Base-by-base conservation (phyloP, 2,797 vertebrate species). In the Choloepus didactylus region DNA sequence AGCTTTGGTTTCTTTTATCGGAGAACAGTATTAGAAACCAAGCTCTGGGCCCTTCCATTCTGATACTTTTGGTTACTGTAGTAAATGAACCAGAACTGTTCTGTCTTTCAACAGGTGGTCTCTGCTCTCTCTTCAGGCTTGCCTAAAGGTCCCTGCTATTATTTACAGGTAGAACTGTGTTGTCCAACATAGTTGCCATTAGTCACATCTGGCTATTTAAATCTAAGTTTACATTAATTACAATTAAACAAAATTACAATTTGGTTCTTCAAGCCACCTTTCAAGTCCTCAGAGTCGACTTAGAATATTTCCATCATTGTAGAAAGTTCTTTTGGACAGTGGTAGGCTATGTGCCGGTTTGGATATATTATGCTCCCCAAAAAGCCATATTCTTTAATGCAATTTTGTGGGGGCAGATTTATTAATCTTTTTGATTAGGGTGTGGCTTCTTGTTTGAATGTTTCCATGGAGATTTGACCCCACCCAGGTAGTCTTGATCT, bases 41-140 rank as follows among this genome's bases (percentile, higher is more conserved):
- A 94, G 38, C 67, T 75, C 67, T 81, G 75, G 59, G 29, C 75
- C 73, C 49, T 23, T 85, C 46, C 73, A 67, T 66, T 88, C 46
- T 51, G 38, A 91, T 77, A 51, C 49, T 85, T 92, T 81, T n/a
- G 21, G 3, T 90, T 82, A 91, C 54, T 81, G 18, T 75, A 90
- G 62, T 54, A 60, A 95, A 85, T 14, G n/a, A 84, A 62, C 80
- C 62, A 56, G 70, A 87, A 87, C n/a, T 1, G 72, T 76, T 76
- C 31, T 19, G 18, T 92, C 19, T 87, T 93, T 76, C 49, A 44
- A 27, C 19, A 70, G 51, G 9, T 92, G 6, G 41, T 72, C 60
- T 85, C 82, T 92, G 67, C 18, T 90, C n/a, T 77, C 77, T 59
- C 27, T 95, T 97, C 49, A 76, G 5, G 9, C 35, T 87, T 76